Evolutionary conservation across 2,888 invertebrate species (phyloP).

Genomic region (Amblyjoppa fuscipennis): DNA sequence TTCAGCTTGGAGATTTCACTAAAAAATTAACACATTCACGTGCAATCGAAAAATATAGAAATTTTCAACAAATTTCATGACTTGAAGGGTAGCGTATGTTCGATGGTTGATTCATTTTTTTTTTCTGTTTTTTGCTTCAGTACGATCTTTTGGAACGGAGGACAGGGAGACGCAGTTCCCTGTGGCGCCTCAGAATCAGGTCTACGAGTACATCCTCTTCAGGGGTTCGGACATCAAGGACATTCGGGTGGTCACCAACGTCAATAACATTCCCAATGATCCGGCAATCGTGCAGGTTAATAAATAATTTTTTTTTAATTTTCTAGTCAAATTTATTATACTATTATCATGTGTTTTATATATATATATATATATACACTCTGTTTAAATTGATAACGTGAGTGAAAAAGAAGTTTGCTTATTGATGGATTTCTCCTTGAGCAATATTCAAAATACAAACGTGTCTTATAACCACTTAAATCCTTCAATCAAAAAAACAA

Average conservation of each 20-base stretch:
- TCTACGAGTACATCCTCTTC: constrained; percentile 99
- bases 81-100: background rate
- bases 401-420: no score
- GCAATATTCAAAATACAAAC: no score
- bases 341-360: background rate
- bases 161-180: constrained; percentile 98
- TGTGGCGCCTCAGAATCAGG: constrained; percentile 98
- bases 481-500: no score
- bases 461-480: no score
- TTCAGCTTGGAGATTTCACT: no score
- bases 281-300: constrained; percentile 97
- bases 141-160: constrained; percentile 99
- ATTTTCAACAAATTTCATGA: no score
- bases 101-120: background rate
- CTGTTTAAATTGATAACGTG: no score
- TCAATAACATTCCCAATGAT: constrained; percentile 95
- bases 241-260: constrained; percentile 97
- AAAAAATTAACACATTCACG: no score
- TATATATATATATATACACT: no score
- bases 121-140: constrained; percentile 87
- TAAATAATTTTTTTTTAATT: constrained; percentile 37
- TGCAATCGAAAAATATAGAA: no score
- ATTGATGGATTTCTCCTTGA: no score
- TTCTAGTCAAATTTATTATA: background rate
- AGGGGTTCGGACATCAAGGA: constrained; percentile 99